Conservation (phyloP, 2,888 invertebrate genomes). For the Julus scanicus region DNA sequence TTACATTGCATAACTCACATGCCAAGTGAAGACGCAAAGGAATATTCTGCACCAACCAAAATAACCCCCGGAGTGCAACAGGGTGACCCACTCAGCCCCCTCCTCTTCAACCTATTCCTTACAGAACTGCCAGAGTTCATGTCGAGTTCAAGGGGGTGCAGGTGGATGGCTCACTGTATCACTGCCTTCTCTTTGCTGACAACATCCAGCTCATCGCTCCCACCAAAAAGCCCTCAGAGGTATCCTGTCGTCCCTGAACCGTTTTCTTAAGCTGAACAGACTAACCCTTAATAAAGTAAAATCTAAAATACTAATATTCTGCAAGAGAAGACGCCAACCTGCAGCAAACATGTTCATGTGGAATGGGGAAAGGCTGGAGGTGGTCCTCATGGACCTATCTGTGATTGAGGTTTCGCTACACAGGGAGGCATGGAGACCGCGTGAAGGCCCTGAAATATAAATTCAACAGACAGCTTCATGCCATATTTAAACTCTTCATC, state of each 20-base stretch:
- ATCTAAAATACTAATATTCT: not conserved
- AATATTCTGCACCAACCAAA: not conserved
- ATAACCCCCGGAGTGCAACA: not conserved
- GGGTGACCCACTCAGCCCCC: not conserved
- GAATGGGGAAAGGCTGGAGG: too few relatives aligned
- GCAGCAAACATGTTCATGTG: too few relatives aligned
- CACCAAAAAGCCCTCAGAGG: not conserved
- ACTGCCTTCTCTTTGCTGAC: not conserved
- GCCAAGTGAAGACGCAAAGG: not conserved
- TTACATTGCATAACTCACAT: not conserved
- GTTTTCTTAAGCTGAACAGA: not conserved
- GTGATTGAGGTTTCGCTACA: too few relatives aligned
- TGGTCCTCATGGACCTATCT: too few relatives aligned
- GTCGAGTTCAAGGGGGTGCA: not conserved
- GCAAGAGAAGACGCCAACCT: too few relatives aligned
- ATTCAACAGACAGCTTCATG: too few relatives aligned
- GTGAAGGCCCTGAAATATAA: too few relatives aligned
- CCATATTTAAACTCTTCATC: too few relatives aligned
- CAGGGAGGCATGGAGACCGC: too few relatives aligned
- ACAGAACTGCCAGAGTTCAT: not conserved
- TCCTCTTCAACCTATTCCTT: not conserved
- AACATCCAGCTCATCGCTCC: not conserved
- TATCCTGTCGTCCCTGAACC: not conserved
- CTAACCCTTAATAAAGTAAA: not conserved
- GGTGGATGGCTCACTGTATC: not conserved